A percentile compares a stretch with the other conserved stretches of the same genome.
These are phyloP conservation scores for Neoaliturus tenellus DNA, from an alignment of 2,888 invertebrate species.

Conservation along the genomic window DNA sequence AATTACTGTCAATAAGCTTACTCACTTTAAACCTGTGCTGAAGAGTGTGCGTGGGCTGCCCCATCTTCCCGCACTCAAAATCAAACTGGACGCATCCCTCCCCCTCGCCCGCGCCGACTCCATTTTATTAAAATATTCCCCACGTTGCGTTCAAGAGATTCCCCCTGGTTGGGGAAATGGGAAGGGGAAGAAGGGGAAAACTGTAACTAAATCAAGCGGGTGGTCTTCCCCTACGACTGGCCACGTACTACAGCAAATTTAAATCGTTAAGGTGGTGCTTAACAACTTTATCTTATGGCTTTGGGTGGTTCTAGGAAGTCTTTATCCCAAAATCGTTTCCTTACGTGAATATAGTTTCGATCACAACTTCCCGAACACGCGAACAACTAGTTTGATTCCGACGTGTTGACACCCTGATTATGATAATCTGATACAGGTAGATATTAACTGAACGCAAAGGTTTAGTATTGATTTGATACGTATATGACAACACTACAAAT, in stretches of 20 bases:
- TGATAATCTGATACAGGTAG: not conserved
- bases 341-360: not conserved
- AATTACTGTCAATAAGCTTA: not conserved
- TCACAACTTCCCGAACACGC: not conserved
- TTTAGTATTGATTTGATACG: too few species aligned
- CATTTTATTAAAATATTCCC: constrained; percentile 47
- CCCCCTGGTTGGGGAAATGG: constrained; percentile 17
- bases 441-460: too few species aligned
- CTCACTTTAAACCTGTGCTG: constrained; percentile 72
- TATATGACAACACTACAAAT: too few species aligned
- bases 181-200: not conserved
- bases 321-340: constrained; percentile 4
- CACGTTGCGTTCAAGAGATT: constrained; percentile 8
- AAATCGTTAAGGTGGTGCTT: not conserved
- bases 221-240: not conserved
- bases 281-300: not conserved
- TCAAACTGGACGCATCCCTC: constrained; percentile 50
- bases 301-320: not conserved
- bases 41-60: constrained; percentile 70
- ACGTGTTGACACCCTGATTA: not conserved
- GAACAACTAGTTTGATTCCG: constrained; percentile 1
- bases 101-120: constrained; percentile 39
- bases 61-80: constrained; percentile 61
- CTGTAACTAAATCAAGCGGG: constrained; percentile 29
- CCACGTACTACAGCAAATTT: not conserved